Evolutionary conservation across 2,888 invertebrate genomes (phyloP).

Genomic region (Galerucella pusilla): DNA sequence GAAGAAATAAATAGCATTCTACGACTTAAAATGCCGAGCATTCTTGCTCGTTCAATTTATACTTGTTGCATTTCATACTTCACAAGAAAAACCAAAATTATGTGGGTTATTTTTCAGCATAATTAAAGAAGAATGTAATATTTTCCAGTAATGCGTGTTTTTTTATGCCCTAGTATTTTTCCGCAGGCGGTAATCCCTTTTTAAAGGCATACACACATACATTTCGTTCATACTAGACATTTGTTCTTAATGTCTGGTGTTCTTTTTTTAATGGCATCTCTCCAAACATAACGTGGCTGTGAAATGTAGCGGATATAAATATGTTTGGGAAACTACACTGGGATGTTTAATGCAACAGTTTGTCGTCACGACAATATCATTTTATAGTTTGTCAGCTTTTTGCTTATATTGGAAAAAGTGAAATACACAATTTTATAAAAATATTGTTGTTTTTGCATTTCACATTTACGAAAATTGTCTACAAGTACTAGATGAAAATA

Average conservation of each 20-base stretch:
- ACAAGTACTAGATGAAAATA: too few species aligned
- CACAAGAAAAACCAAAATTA: constrained; percentile 4
- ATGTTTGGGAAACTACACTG: not conserved
- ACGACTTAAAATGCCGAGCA: not conserved
- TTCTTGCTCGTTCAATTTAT: constrained; percentile 12
- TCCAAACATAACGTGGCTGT: not conserved
- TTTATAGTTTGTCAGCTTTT: too few species aligned
- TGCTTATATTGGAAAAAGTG: too few species aligned
- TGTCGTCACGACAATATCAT: not conserved
- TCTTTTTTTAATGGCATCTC: not conserved
- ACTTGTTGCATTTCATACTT: constrained; percentile 10
- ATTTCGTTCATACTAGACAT: constrained; percentile 20
- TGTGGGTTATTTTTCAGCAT: constrained; percentile 15
- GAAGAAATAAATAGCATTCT: constrained; percentile 1
- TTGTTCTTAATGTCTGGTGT: constrained; percentile 8
- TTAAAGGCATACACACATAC: not conserved
- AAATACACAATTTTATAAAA: too few species aligned
- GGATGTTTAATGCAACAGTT: not conserved
- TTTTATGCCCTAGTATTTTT: not conserved
- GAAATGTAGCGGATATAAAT: not conserved
- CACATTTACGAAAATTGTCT: too few species aligned
- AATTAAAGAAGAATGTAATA: constrained; percentile 24
- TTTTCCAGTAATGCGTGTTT: not conserved
- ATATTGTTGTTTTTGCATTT: too few species aligned
- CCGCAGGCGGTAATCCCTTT: not conserved